Evolutionary conservation across 2,797 vertebrate species (phyloP), one percentile per base, ranked within the genome.

Genomic region (Yasuhikotakia modesta): DNA sequence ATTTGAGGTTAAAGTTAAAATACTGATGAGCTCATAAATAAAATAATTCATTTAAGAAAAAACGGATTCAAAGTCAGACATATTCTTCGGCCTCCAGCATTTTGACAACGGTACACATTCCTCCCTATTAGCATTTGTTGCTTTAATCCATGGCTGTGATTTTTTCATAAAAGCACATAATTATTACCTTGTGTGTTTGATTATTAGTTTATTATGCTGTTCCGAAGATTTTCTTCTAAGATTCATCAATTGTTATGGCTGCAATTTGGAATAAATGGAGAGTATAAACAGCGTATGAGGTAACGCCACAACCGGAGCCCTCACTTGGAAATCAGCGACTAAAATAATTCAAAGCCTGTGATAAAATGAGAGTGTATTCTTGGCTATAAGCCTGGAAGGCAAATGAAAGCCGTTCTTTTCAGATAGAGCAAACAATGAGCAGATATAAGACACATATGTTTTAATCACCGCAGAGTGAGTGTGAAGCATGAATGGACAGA

Each of bases 361-460:
- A 43, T n/a, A 61, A 84, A 72, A 82, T 63, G 64, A 84, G 87
- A 87, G 81, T 57, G 70, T 80, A 24, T 21, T 77, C 67, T 83
- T 88, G 87, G 90, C 86, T 74, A 21, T 27, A 65, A 35, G 85
- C 76, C 83, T 81, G 83, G 66, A 48, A 85, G 39, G 82, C 75
- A 79, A 73, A 83, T 82, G 70, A 74, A 90, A 92, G 86, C 79
- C 22, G 53, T 60, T 80, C 82, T 79, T 68, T 70, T 82, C 82
- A 66, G 79, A 78, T 61, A 70, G 55, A 83, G 83, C 80, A 82
- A 80, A 78, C 75, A 82, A 71, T 74, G 53, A 78, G 39, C 57
- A 46, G 81, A 78, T 86, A 91, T 88, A 70, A 87, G 58, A 83
- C 58, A 83, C 86, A 91, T 87, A 85, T 90, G 88, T 83, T 73